Conservation (phyloP, 2,113 vertebrate species). For the Pomatostomus ruficeps region DNA sequence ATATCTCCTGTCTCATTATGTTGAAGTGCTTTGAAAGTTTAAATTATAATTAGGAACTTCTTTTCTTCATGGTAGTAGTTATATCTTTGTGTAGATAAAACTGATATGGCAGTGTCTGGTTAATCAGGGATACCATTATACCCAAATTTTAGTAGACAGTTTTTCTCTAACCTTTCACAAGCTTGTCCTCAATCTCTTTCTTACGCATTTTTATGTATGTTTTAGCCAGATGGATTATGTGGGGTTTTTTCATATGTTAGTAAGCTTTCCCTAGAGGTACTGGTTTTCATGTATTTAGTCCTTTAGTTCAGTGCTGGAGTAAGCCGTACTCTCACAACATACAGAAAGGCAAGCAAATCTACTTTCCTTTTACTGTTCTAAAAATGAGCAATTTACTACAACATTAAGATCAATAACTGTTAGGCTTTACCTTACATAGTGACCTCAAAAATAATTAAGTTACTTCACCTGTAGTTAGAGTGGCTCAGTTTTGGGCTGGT, state of each 20-base stretch:
- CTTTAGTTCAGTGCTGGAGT: not conserved
- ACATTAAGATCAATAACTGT: not conserved
- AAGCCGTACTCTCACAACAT: not conserved
- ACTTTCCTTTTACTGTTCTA: not conserved
- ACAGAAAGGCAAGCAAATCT: not conserved
- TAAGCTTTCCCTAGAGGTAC: not conserved
- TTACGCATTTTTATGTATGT: not conserved
- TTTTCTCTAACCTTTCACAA: not conserved
- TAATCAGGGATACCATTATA: not conserved
- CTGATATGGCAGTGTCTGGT: not conserved
- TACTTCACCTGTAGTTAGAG: not conserved
- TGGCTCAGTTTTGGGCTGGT: not conserved
- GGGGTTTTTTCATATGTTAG: not conserved
- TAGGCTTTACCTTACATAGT: not conserved
- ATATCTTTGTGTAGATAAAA: not conserved
- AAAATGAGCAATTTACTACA: not conserved
- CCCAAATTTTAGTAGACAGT: not conserved
- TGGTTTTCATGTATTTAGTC: not conserved
- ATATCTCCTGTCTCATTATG: not conserved
- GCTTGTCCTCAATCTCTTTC: not conserved
- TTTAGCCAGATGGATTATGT: not conserved
- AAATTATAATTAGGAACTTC: not conserved
- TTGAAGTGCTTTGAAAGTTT: not conserved
- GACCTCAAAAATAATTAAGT: not conserved
- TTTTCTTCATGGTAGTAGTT: not conserved